A percentile compares a stretch with the other conserved stretches of the same genome.
Conservation (phyloP, 2,113 vertebrate species). For the Polypterus bichir region DNA sequence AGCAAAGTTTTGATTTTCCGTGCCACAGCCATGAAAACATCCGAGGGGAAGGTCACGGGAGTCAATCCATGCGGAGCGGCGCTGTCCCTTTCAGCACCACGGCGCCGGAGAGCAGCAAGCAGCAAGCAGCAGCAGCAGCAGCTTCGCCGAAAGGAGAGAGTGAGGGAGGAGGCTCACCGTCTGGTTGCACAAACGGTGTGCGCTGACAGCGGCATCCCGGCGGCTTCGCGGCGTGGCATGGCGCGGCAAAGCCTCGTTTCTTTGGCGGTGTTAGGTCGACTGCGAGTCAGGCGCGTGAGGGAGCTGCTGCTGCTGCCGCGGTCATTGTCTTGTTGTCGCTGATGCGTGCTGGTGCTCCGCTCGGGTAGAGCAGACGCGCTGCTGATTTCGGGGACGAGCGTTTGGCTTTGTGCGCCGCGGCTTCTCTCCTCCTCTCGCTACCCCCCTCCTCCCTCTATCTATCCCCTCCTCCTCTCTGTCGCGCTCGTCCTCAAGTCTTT, state of each 20-base stretch:
- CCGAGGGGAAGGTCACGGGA: conserved; percentile 32
- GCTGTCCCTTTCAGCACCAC: conserved; percentile 43
- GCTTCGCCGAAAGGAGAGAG: background rate
- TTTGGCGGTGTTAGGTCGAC: too few species aligned
- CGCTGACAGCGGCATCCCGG: too few species aligned
- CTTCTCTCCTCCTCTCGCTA: conserved; percentile 14
- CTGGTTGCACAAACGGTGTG: background rate
- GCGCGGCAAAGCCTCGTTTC: too few species aligned
- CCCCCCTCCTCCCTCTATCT: too few species aligned
- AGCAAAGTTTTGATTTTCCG: conserved; percentile 97
- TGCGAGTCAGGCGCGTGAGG: too few species aligned
- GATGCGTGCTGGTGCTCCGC: too few species aligned
- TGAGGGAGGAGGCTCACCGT: background rate
- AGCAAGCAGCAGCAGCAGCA: conserved; percentile 15
- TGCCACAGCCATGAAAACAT: conserved; percentile 87
- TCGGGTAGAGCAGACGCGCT: too few species aligned
- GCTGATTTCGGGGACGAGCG: too few species aligned
- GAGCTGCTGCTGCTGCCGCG: too few species aligned
- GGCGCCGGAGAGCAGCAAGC: conserved; percentile 25
- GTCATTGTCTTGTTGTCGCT: too few species aligned
- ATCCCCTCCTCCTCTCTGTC: conserved; percentile 6
- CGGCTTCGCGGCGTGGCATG: too few species aligned
- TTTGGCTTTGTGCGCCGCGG: too few species aligned
- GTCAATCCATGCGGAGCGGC: conserved; percentile 20
- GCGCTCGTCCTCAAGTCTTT: conserved; percentile 19